phyloP scores from a whole-genome alignment of 2,888 invertebrate genomes.

The Thumatha senex region DNA sequence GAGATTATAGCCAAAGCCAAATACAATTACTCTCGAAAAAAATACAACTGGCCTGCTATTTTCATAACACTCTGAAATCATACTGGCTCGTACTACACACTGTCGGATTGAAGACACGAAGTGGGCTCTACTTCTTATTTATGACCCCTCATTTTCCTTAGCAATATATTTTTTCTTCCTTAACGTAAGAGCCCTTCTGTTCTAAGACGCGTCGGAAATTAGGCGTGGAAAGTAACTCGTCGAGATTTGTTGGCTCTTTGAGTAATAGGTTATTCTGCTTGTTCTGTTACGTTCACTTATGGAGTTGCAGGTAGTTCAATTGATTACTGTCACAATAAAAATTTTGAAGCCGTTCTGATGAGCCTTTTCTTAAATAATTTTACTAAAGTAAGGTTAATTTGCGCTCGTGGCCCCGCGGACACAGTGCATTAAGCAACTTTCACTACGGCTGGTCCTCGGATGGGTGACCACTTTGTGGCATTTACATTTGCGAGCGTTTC shows the following conservation, averaged over 20 bases:
- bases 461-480: no score
- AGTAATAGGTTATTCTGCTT: slow-evolving; percentile 4
- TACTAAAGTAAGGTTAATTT: no score
- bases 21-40: slow-evolving; percentile 17
- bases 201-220: slow-evolving; percentile 47
- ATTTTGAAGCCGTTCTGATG: no score
- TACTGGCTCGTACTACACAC: slow-evolving; percentile 33
- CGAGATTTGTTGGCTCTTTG: slow-evolving; percentile 39
- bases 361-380: no score
- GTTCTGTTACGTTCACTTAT: background rate
- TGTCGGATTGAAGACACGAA: slow-evolving; percentile 47
- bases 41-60: slow-evolving; percentile 26
- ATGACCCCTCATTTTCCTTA: slow-evolving; percentile 60
- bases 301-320: background rate
- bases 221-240: slow-evolving; percentile 46
- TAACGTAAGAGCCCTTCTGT: slow-evolving; percentile 38
- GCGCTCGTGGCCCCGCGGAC: no score
- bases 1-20: slow-evolving; percentile 11
- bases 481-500: no score
- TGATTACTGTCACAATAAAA: no score
- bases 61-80: slow-evolving; percentile 31
- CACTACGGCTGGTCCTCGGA: no score
- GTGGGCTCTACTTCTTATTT: slow-evolving; percentile 63
- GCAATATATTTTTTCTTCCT: slow-evolving; percentile 58
- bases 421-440: no score